Evolutionary conservation across 2,113 vertebrate genomes (phyloP).

Genomic region (Burhinus bistriatus): DNA sequence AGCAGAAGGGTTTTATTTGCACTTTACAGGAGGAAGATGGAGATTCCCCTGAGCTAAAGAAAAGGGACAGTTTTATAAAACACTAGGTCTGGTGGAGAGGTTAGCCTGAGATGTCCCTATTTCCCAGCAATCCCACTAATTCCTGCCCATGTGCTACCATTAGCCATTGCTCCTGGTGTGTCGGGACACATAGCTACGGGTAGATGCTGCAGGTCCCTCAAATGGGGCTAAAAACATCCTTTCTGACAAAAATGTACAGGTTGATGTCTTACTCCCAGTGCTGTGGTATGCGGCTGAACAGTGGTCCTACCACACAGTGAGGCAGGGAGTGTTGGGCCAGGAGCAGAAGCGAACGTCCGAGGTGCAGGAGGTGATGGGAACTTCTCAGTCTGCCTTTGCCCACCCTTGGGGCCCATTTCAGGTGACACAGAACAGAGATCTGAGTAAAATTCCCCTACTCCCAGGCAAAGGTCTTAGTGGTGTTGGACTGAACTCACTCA

Average conservation of each 20-base stretch:
- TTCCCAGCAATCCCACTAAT: not conserved
- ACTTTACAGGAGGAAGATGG: not conserved
- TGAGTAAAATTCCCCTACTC: not conserved
- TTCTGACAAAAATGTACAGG: not conserved
- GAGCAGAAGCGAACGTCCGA: rapidly evolving
- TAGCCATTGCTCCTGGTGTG: not conserved
- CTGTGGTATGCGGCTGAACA: not conserved
- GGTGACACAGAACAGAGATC: not conserved
- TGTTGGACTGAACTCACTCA: not conserved
- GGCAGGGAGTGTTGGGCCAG: not conserved
- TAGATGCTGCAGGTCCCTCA: not conserved
- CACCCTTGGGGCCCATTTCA: not conserved
- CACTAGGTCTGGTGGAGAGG: not conserved
- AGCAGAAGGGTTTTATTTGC: not conserved
- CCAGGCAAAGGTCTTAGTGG: not conserved
- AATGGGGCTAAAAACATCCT: not conserved
- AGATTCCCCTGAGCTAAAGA: not conserved
- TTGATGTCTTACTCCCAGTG: not conserved
- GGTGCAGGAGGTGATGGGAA: not conserved
- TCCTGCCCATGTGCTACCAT: not conserved
- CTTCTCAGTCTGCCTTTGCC: not conserved
- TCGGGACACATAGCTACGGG: not conserved
- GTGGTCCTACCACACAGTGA: rapidly evolving
- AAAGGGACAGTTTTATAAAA: not conserved
- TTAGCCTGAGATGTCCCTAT: not conserved